phyloP scores from a whole-genome alignment of 2,888 invertebrate genomes.

The Reticulitermes lucifugus region DNA sequence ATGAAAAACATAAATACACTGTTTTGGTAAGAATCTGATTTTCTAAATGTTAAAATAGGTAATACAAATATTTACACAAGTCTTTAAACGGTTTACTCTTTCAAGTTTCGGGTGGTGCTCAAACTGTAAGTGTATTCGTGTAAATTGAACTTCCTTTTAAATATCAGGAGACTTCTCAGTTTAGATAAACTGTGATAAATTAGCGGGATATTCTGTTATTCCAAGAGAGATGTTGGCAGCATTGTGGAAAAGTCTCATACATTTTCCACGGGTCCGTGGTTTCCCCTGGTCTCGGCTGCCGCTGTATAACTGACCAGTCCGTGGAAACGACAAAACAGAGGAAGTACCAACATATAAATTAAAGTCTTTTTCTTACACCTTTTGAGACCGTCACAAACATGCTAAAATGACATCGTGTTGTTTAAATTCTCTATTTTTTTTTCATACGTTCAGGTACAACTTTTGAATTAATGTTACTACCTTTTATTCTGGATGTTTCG shows the following conservation, averaged over 20 bases:
- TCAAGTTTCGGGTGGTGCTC: background rate
- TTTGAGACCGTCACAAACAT: too few species aligned
- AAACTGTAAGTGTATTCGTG: background rate
- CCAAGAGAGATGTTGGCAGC: background rate
- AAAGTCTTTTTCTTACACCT: too few species aligned
- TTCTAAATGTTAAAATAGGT: too few species aligned
- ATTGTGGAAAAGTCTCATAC: conserved; percentile 33
- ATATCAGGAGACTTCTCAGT: background rate
- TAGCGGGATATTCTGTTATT: background rate
- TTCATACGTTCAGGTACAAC: too few species aligned
- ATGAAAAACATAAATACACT: too few species aligned
- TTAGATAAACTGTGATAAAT: background rate
- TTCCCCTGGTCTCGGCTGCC: conserved; percentile 8
- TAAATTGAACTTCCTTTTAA: background rate
- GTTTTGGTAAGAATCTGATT: too few species aligned
- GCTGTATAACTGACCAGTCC: background rate
- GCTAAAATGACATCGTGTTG: too few species aligned
- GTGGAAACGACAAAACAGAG: background rate
- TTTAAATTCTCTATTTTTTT: too few species aligned
- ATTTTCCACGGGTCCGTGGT: conserved; percentile 34
- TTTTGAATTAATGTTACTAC: too few species aligned
- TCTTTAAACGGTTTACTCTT: too few species aligned
- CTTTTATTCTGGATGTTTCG: too few species aligned
- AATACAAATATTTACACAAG: too few species aligned
- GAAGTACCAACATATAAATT: conserved; percentile 31